Conservation (phyloP, 2,113 vertebrate species). For the Chiloscyllium plagiosum region DNA sequence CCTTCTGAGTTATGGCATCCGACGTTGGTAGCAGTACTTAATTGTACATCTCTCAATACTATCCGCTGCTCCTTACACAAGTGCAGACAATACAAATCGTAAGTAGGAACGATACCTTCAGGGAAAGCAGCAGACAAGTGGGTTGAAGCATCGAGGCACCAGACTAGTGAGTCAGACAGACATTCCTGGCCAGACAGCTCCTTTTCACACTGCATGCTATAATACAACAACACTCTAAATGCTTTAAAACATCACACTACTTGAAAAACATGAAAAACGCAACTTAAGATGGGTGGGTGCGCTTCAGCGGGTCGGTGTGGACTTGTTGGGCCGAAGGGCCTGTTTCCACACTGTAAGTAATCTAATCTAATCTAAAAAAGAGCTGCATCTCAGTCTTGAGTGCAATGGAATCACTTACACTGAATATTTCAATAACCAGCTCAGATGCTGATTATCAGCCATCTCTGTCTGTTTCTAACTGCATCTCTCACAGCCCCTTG, state of each 20-base stretch:
- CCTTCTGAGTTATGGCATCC: not conserved
- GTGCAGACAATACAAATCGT: not conserved
- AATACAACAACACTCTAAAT: not conserved
- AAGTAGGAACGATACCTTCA: not conserved
- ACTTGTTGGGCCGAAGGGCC: too few relatives aligned
- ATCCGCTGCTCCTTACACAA: not conserved
- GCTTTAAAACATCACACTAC: not conserved
- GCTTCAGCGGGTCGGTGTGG: too few relatives aligned
- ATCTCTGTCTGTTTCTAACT: not conserved
- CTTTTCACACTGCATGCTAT: not conserved
- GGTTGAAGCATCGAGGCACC: not conserved
- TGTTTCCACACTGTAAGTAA: too few relatives aligned
- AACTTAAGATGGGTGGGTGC: too few relatives aligned
- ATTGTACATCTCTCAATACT: not conserved
- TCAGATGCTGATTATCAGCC: not conserved
- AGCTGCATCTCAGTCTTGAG: not conserved
- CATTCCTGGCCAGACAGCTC: not conserved
- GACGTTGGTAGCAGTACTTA: not conserved
- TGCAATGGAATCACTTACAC: conserved; percentile 5
- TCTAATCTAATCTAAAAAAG: too few relatives aligned
- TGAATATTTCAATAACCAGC: not conserved
- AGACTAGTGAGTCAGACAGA: not conserved
- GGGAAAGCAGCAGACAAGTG: not conserved
- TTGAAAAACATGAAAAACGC: conserved; percentile 14
- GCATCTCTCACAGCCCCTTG: not conserved